Base-by-base conservation (phyloP, 2,797 vertebrate species). In the Cynopterus sphinx region DNA sequence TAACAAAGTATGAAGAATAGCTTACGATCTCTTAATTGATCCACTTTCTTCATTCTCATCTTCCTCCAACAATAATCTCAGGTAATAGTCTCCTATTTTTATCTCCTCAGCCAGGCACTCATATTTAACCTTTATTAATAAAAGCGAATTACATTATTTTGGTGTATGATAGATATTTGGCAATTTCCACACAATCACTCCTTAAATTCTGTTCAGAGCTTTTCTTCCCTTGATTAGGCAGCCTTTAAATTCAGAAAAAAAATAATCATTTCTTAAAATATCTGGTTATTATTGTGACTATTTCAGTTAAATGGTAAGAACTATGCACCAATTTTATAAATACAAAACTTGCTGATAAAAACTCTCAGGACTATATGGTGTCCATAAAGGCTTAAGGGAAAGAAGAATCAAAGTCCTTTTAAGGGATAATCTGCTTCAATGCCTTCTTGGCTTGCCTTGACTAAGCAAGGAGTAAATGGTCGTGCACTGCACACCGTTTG, bases 71-170 rank as follows among this genome's bases (percentile, higher is more conserved):
- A 99, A 98, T 96, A 99, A 98, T 83, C 99, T 99, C 92, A 99
- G 98, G 96, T 99, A 99, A 98, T 99, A 99, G 98, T 99, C 99
- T 36, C 99, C 99, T 43, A 99, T 99, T 98, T 99, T 99, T 93
- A 99, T 99, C 98, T 99, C 99, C 93, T 99, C 99, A 63, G 99
- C 99, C 98, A 99, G 99, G 98, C 99, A 99, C 96, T 99, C 99
- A 2, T 99, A 99, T 97, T 99, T 99, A 94, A 99, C 99, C 99
- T 99, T 98, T 43, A 98, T 92, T 89, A 89, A 97, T 33, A 98
- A 96, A 97, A 77, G 49, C 33, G 96, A 97, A 96, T 53, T 79
- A 95, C 3, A 88, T 68, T 46, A 78, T 68, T 90, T 92, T 84
- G 90, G 67, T 67, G 90, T 73, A 95, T 16, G 91, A 67, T 1